Percentiles rank a stretch among this genome's conserved stretches.
These are phyloP conservation scores for Gallinago media DNA, from an alignment of 2,113 vertebrate genomes.

Conservation along the genomic window DNA sequence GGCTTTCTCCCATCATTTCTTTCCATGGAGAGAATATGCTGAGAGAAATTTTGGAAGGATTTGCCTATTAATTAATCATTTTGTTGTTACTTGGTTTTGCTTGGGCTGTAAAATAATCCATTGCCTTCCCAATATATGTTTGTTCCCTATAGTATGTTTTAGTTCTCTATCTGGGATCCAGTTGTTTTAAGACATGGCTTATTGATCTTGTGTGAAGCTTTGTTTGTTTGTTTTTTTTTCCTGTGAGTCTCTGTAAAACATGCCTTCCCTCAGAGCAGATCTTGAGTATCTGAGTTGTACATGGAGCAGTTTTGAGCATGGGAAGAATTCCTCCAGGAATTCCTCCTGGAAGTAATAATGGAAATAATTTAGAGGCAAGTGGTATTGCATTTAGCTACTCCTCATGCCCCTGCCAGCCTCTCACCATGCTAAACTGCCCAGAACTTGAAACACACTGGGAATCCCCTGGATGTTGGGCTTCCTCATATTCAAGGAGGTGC, in stretches of 20 bases:
- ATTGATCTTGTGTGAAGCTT: background rate
- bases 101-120: background rate
- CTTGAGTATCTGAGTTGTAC: background rate
- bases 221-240: background rate
- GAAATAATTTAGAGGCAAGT: background rate
- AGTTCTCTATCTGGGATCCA: background rate
- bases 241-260: background rate
- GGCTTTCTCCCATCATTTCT: background rate
- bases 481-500: background rate
- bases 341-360: background rate
- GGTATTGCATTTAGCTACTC: background rate
- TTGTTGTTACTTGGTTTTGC: background rate
- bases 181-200: background rate
- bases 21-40: background rate
- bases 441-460: background rate
- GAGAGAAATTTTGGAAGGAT: background rate
- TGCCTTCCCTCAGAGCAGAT: background rate
- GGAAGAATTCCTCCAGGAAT: background rate
- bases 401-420: background rate
- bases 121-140: background rate
- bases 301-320: background rate
- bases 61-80: background rate
- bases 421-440: background rate
- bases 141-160: background rate
- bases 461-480: background rate